These are phyloP conservation scores for Brachyistius frenatus DNA, from an alignment of 2,113 vertebrate genomes.

Conservation along the genomic window DNA sequence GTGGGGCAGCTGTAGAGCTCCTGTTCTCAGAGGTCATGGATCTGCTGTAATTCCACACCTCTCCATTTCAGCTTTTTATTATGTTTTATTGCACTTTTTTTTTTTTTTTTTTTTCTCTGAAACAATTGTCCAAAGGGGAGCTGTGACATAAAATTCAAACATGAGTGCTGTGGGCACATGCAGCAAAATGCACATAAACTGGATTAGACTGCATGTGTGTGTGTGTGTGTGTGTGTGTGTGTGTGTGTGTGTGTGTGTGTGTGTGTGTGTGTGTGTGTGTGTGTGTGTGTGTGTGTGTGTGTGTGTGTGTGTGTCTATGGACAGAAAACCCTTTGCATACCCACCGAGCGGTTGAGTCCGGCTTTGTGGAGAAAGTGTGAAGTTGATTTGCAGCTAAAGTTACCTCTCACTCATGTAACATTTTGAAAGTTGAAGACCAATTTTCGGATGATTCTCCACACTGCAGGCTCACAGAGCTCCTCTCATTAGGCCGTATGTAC, in stretches of 20 bases:
- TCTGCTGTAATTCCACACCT: slow-evolving; percentile 58
- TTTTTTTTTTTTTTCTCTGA: slow-evolving; percentile 27
- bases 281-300: not conserved
- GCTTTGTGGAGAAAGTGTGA: slow-evolving; percentile 64
- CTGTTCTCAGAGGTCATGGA: slow-evolving; percentile 62
- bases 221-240: not conserved
- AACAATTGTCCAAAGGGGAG: slow-evolving; percentile 33
- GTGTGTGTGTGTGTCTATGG: not conserved
- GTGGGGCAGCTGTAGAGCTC: slow-evolving; percentile 57
- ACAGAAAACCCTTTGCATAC: not conserved
- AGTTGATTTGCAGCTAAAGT: slow-evolving; percentile 73
- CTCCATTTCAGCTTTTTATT: slow-evolving; percentile 45
- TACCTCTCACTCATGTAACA: slow-evolving; percentile 70
- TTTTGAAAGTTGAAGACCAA: slow-evolving; percentile 78
- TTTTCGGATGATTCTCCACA: slow-evolving; percentile 79
- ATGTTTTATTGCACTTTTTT: slow-evolving; percentile 40
- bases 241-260: not conserved
- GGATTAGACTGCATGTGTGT: slow-evolving; percentile 22
- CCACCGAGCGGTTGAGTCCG: slow-evolving; percentile 39
- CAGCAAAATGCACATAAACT: slow-evolving; percentile 24
- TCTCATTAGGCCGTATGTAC: slow-evolving; percentile 73
- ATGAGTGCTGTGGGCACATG: not conserved
- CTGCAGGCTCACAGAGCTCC: slow-evolving; percentile 55
- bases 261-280: not conserved
- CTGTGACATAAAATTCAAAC: slow-evolving; percentile 1